Evolutionary conservation across 2,113 vertebrate genomes (phyloP), one percentile per base, ranked within the genome.

Genomic region (Corynorhinus townsendii): DNA sequence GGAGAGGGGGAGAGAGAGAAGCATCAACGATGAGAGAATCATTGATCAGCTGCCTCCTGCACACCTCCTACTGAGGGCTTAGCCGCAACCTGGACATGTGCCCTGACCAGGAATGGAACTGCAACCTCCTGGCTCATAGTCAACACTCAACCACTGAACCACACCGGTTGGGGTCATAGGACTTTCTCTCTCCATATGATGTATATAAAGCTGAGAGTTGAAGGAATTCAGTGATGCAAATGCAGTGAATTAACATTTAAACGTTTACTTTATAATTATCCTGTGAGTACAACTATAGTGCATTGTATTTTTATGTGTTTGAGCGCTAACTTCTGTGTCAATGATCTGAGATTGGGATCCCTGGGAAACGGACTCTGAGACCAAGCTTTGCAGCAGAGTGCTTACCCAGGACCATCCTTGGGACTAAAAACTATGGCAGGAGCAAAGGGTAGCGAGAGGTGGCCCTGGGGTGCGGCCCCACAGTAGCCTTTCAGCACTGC

Each of bases 231-330:
- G 1, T 5, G 30, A 72, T 22, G 28, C 22, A 2, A 8, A 64
- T 2, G n/a, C 15, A 22, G 16, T 5, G 17, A 49, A 26, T 62
- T 28, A 9, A 17, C 30, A 16, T 85, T 82, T 38, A 75, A 73
- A 20, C 26, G 15, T 11, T 68, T 2, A 20, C 10, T 16, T 82
- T 14, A 3, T 30, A 35, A 52, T 24, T 4, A 20, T 62, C 40
- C 49, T 1, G 4, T 28, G 26, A 72, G 26, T 14, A 14, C 59
- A 24, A 3, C 64, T 5, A 0, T 14, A 11, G 15, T 0, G 7
- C 6, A 2, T 2, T 28, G 30, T 35, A 30, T 26, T 77, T 66
- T 71, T 16, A 16, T 30, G 9, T 26, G 47, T 62, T 35, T 19
- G 33, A 33, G 26, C 43, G 4, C 45, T 64, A 8, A 11, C 87